A percentile compares a stretch with the other conserved stretches of the same genome.
phyloP scores from a whole-genome alignment of 2,797 vertebrate species.

The Melanotaenia nigrans region DNA sequence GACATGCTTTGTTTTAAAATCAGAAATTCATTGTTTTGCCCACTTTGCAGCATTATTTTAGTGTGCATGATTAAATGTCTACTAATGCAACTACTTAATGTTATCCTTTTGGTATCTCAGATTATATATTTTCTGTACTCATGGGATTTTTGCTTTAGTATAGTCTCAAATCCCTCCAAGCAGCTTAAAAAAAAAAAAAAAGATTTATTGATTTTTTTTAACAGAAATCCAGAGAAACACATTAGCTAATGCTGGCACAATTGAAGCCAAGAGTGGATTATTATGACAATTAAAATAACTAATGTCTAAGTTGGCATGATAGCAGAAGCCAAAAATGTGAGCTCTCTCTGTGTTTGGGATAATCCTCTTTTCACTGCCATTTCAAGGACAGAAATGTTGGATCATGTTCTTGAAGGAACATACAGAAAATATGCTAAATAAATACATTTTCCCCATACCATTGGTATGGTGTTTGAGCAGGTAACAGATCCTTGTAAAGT shows the following conservation, averaged over 20 bases:
- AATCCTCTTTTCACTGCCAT: not conserved
- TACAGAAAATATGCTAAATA: not conserved
- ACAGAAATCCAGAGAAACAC: slow-evolving; percentile 32
- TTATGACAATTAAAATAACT: slow-evolving; percentile 4
- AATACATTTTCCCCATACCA: not conserved
- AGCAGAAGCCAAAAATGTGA: slow-evolving; percentile 1
- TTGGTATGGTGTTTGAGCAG: not conserved
- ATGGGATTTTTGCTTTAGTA: slow-evolving; percentile 1
- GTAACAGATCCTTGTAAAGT: no score
- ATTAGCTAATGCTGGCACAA: slow-evolving; percentile 28
- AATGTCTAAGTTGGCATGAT: not conserved
- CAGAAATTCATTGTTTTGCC: not conserved
- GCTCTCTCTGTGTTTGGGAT: not conserved
- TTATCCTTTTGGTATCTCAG: not conserved
- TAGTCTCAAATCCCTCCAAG: slow-evolving; percentile 31
- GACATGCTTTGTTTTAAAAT: not conserved
- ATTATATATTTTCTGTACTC: slow-evolving; percentile 3
- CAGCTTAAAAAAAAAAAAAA: slow-evolving; percentile 34
- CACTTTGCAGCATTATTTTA: not conserved
- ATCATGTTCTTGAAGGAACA: not conserved
- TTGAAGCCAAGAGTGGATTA: slow-evolving; percentile 26
- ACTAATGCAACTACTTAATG: not conserved
- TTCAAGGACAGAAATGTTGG: slow-evolving; percentile 2
- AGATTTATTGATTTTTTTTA: slow-evolving; percentile 34
- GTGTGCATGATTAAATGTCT: not conserved